A percentile compares a stretch with the other conserved stretches of the same genome.
phyloP scores from a whole-genome alignment of 2,113 vertebrate species.

The Cichladusa arquata region DNA sequence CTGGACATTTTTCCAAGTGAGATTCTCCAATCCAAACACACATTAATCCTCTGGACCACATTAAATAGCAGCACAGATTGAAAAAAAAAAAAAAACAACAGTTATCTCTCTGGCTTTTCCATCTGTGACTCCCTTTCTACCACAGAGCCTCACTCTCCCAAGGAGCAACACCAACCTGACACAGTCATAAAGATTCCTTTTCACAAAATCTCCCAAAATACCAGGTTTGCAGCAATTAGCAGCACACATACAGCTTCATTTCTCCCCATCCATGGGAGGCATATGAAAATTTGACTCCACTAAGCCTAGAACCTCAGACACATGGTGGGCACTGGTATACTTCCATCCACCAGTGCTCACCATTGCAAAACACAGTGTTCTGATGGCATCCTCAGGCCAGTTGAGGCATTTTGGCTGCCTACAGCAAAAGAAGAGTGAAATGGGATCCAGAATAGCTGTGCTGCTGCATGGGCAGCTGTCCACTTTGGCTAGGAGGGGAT shows the following conservation, averaged over 20 bases:
- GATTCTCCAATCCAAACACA: not conserved
- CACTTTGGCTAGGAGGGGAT: not conserved
- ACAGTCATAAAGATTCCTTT: rapidly evolving
- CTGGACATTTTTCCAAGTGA: not conserved
- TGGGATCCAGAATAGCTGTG: not conserved
- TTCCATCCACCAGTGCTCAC: not conserved
- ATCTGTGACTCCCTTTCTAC: not conserved
- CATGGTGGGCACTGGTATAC: no score
- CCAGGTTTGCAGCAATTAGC: not conserved
- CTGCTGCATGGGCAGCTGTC: not conserved
- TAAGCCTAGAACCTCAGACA: not conserved
- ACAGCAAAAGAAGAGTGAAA: not conserved
- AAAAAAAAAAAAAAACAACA: not conserved
- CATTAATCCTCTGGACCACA: not conserved
- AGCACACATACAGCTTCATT: rapidly evolving
- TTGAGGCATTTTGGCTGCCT: not conserved
- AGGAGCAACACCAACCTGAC: not conserved
- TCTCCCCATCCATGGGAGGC: not conserved
- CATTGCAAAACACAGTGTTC: not conserved
- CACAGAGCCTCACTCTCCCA: not conserved
- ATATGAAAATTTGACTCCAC: not conserved
- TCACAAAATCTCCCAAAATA: not conserved
- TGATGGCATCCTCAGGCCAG: not conserved
- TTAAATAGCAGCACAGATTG: not conserved
- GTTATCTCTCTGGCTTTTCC: not conserved